phyloP scores from a whole-genome alignment of 2,113 vertebrate species.

The Cricetomys ansorgei region DNA sequence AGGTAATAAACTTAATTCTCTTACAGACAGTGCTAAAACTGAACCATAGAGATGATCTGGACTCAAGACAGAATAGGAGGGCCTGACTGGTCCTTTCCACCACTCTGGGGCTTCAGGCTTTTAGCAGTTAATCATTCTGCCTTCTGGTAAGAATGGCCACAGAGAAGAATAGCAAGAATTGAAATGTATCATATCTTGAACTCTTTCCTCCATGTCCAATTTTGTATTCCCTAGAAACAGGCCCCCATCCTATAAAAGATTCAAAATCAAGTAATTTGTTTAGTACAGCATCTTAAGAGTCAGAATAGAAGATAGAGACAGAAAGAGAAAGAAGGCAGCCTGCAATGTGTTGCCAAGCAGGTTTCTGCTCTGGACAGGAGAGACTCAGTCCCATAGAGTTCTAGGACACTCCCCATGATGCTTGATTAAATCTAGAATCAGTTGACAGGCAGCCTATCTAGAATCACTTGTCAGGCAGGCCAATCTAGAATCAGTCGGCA shows the following conservation, averaged over 20 bases:
- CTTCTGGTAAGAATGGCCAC: background rate
- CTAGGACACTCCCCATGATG: background rate
- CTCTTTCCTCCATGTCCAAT: background rate
- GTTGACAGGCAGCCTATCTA: no score
- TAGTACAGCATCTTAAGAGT: background rate
- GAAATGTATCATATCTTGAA: background rate
- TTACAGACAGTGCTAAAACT: background rate
- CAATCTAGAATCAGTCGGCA: background rate
- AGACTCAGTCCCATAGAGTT: background rate
- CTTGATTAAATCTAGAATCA: background rate
- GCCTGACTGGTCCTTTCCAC: background rate
- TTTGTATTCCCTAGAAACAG: background rate
- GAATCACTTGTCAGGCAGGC: background rate
- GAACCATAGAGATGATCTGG: background rate
- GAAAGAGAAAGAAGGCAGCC: background rate
- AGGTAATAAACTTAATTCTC: background rate
- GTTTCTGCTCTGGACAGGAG: background rate
- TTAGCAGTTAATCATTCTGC: background rate
- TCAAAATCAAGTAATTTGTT: background rate
- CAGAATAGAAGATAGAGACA: background rate
- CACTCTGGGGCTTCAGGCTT: no score
- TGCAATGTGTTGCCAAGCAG: background rate
- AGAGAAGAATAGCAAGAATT: background rate
- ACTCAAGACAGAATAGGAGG: background rate
- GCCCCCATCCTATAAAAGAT: background rate